A percentile compares a stretch with the other conserved stretches of the same genome.
phyloP scores from a whole-genome alignment of 2,797 vertebrate species.

The Adelosebastes latens region DNA sequence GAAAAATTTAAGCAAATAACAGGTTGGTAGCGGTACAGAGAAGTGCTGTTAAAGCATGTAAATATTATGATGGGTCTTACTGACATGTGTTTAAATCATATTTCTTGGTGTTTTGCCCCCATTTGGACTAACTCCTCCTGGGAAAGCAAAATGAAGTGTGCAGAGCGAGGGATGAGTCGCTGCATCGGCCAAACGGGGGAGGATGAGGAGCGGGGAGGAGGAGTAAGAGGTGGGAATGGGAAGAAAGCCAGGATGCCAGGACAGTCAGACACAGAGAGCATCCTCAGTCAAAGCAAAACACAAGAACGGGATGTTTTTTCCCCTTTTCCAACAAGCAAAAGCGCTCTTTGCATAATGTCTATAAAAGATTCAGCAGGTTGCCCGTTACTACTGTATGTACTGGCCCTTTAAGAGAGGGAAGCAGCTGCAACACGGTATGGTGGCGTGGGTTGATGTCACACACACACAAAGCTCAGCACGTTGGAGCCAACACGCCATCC shows the following conservation, averaged over 20 bases:
- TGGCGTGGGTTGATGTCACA: constrained; percentile 16
- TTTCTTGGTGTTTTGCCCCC: constrained; percentile 26
- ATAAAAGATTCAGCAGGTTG: not conserved
- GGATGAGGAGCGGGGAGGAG: constrained; percentile 41
- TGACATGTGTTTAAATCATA: constrained; percentile 18
- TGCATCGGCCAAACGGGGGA: constrained; percentile 58
- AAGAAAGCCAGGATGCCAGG: constrained; percentile 63
- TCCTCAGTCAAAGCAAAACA: constrained; percentile 63
- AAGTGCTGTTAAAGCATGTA: constrained; percentile 21
- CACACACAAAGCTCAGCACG: not conserved
- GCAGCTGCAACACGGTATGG: constrained; percentile 21
- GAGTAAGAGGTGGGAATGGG: constrained; percentile 41
- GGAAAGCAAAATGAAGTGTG: constrained; percentile 31
- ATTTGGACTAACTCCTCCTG: constrained; percentile 41
- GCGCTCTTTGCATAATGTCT: not conserved
- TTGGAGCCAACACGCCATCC: not conserved
- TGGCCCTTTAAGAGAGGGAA: constrained; percentile 46
- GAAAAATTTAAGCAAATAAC: constrained; percentile 23
- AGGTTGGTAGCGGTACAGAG: constrained; percentile 17
- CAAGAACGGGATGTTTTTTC: constrained; percentile 15
- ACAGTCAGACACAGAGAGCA: constrained; percentile 62
- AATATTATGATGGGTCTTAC: constrained; percentile 7
- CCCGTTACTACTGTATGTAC: not conserved
- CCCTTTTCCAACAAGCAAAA: constrained; percentile 45
- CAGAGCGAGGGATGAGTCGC: constrained; percentile 54